Conservation (phyloP, 1,140 invertebrate genomes). For the Andricus grossulariae region DNA sequence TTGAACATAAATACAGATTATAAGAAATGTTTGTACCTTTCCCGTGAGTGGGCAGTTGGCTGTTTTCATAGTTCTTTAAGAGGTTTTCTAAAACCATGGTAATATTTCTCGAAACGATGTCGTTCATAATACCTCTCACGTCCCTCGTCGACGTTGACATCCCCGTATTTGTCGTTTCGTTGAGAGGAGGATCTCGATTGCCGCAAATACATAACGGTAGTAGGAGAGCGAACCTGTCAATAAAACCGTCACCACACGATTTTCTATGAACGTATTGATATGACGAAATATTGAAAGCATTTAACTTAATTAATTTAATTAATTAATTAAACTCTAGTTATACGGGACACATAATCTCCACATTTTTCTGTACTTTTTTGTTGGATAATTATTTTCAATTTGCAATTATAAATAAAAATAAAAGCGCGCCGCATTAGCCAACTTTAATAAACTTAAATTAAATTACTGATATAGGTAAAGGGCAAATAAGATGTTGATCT, state of each 20-base stretch:
- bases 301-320: no score
- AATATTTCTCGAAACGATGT: constrained; percentile 87
- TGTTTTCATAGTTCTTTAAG: constrained; percentile 93
- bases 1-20: not conserved
- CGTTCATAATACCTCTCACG: constrained; percentile 79
- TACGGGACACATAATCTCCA: no score
- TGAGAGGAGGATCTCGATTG: constrained; percentile 55
- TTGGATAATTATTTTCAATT: no score
- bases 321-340: no score
- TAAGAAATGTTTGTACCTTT: constrained; percentile 78
- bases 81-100: constrained; percentile 90
- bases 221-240: constrained; percentile 57
- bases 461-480: no score
- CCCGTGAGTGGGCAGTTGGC: constrained; percentile 89
- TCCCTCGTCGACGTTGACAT: constrained; percentile 44
- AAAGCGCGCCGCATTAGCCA: no score
- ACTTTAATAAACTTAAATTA: no score
- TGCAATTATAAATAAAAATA: no score
- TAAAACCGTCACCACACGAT: not conserved
- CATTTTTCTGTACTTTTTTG: no score
- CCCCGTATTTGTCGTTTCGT: constrained; percentile 25
- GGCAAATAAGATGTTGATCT: no score
- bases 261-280: not conserved
- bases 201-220: constrained; percentile 57
- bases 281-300: not conserved